Evolutionary conservation across 92 coral and sea anemone genomes (phyloP), one percentile per base, ranked within the genome.

Genomic region (Scolanthus callimorphus): DNA sequence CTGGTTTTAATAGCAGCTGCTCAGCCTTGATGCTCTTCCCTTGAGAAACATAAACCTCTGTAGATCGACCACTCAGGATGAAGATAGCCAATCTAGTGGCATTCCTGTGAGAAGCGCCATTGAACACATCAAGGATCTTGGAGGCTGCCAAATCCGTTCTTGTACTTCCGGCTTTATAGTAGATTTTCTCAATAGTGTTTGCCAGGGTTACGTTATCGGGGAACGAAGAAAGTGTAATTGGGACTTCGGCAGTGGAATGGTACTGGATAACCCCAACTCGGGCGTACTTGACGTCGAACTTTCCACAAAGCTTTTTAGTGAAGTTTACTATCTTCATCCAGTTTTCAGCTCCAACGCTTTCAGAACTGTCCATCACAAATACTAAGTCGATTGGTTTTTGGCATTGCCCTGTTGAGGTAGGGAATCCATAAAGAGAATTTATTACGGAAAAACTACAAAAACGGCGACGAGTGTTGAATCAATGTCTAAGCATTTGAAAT

Each of bases 321-420:
- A 74, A 71, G 26, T 82, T 81, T 30, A 88, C 23, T 10, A 88
- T 49, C 31, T 77, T 84, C 2, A 73, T 57, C 96, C 96, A 91
- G 80, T 91, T 91, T n/a, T 59, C 70, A 20, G 65, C 80, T 12
- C 92, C 88, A 38, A 88, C 71, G 59, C 84, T 88, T 61, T 91
- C 96, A 21, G 97, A 91, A 50, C 97, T 91, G 71, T 91, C 97
- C 21, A 91, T 79, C 34, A 82, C 80, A 38, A 88, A 76, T 24
- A 91, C 70, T 25, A 91, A 62, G 65, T 91, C 97, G 53, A 77
- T 73, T 2, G 97, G 92, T 13, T 91, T 84, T 29, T 80, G 39
- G 29, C 97, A 91, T 43, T 29, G 62, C 49, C 55, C 88, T 81
- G 49, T n/a, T n/a, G n/a, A n/a, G n/a, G n/a, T n/a, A n/a, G n/a